phyloP scores from a whole-genome alignment of 2,797 vertebrate genomes.

The Micromesistius poutassou region DNA sequence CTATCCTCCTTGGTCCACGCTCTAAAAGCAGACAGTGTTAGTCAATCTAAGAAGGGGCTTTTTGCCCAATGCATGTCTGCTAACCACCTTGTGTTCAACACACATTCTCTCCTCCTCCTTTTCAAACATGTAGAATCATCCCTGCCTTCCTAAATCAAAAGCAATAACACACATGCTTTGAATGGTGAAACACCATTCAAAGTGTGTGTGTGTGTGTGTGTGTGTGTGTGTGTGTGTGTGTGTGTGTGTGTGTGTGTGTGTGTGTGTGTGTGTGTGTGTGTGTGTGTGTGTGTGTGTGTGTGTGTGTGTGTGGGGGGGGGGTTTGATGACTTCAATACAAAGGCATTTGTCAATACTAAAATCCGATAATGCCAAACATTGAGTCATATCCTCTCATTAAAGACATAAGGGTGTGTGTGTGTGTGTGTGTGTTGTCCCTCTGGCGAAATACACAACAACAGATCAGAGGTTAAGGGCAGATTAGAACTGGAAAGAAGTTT shows the following conservation, averaged over 20 bases:
- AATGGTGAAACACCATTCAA: conserved; percentile 38
- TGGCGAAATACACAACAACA: neutral
- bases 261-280: conserved; percentile 4
- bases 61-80: neutral
- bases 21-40: neutral
- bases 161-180: conserved; percentile 24
- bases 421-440: neutral
- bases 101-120: neutral
- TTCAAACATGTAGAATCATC: conserved; percentile 22
- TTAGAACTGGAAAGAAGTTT: neutral
- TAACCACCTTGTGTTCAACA: neutral
- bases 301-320: conserved; percentile 1
- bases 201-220: conserved; percentile 5
- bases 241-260: conserved; percentile 1
- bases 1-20: neutral
- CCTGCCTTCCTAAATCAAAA: conserved; percentile 1
- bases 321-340: neutral
- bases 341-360: neutral
- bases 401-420: neutral
- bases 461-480: neutral
- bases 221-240: conserved; percentile 1
- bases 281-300: conserved; percentile 1
- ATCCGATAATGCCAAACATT: neutral
- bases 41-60: neutral
- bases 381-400: neutral